Evolutionary conservation across 2,113 vertebrate species (phyloP).

Genomic region (Lates calcarifer): DNA sequence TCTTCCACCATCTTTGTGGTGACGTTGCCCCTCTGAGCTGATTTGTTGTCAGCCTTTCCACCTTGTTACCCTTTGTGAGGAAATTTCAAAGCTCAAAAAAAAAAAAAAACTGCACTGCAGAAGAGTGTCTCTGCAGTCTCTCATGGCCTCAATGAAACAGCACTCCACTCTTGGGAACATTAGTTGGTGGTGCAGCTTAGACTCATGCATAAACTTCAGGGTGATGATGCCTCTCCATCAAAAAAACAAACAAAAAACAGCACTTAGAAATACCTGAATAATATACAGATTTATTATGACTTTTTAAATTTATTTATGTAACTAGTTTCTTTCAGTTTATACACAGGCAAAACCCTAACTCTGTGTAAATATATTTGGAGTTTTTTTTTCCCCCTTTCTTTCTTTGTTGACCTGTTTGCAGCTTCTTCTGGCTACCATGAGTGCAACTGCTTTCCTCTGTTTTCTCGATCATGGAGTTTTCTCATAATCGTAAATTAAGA

Average conservation of each 20-base stretch:
- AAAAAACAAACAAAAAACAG: conserved; percentile 35
- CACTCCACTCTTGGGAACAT: conserved; percentile 35
- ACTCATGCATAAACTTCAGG: conserved; percentile 54
- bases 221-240: conserved; percentile 62
- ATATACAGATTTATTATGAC: conserved; percentile 62
- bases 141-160: conserved; percentile 38
- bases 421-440: conserved; percentile 24
- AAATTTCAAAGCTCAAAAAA: conserved; percentile 16
- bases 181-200: conserved; percentile 34
- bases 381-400: conserved; percentile 48
- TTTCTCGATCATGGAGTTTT: background rate
- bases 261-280: conserved; percentile 58
- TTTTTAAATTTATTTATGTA: conserved; percentile 72
- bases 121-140: conserved; percentile 15
- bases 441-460: background rate
- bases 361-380: conserved; percentile 47
- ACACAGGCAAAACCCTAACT: conserved; percentile 20
- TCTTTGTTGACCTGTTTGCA: conserved; percentile 38
- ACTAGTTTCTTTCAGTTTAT: conserved; percentile 57
- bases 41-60: conserved; percentile 7
- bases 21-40: conserved; percentile 29
- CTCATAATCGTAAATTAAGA: conserved; percentile 1
- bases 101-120: conserved; percentile 19
- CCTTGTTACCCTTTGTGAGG: conserved; percentile 4
- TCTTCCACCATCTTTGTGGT: conserved; percentile 52